Percentiles rank a stretch among this genome's conserved stretches.
These are phyloP conservation scores for Aphaenogaster ashmeadi DNA, from an alignment of 1,140 invertebrate species.

Conservation along the genomic window DNA sequence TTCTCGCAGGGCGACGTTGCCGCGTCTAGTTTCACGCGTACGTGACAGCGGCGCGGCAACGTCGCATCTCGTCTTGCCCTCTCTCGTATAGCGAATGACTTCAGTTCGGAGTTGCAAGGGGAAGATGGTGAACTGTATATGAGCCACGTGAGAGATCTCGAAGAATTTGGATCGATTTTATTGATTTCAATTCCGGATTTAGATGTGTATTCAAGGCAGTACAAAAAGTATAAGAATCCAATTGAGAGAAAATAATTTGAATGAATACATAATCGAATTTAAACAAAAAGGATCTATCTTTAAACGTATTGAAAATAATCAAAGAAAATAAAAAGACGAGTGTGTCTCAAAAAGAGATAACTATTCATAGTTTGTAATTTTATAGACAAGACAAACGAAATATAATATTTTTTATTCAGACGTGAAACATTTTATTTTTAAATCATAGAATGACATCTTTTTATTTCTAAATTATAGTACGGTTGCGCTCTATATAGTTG, in stretches of 20 bases:
- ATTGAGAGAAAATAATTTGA: constrained; percentile 3
- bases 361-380: background rate
- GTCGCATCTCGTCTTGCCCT: constrained; percentile 68
- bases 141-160: background rate
- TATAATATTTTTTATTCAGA: background rate
- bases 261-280: background rate
- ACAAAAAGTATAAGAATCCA: background rate
- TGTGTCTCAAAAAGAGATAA: background rate
- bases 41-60: constrained; percentile 59
- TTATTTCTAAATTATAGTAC: background rate
- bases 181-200: background rate
- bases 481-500: background rate
- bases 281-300: background rate
- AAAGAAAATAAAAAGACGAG: background rate
- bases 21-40: constrained; percentile 46
- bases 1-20: constrained; percentile 72
- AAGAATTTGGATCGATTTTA: background rate
- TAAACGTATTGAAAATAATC: background rate
- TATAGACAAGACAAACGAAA: background rate
- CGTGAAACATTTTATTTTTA: background rate
- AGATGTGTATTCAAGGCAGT: background rate
- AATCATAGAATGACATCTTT: background rate
- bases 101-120: background rate
- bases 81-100: constrained; percentile 57
- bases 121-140: background rate